Percentiles rank a stretch among this genome's conserved stretches.
phyloP scores from a whole-genome alignment of 2,888 invertebrate genomes.

The Bibio marci region DNA sequence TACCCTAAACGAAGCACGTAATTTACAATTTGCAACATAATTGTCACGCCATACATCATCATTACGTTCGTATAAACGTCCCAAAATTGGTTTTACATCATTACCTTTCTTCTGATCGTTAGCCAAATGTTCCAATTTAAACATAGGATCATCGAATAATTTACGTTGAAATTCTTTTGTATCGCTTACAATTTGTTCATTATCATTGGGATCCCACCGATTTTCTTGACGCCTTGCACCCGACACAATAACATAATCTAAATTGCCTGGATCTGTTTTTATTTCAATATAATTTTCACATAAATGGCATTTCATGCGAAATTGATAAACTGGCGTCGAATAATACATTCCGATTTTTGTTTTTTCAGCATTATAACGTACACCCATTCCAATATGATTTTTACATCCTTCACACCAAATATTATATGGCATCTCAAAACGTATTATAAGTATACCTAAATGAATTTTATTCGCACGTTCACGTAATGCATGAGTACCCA shows the following conservation, averaged over 20 bases:
- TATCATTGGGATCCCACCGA: slow-evolving; percentile 93
- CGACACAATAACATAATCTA: slow-evolving; percentile 89
- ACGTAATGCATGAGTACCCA: slow-evolving; percentile 84
- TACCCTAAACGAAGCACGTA: slow-evolving; percentile 77
- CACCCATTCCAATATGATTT: slow-evolving; percentile 99
- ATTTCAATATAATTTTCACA: slow-evolving; percentile 94
- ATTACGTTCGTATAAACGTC: slow-evolving; percentile 58
- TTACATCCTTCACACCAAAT: slow-evolving; percentile 99
- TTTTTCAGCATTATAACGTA: slow-evolving; percentile 90
- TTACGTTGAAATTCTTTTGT: slow-evolving; percentile 80
- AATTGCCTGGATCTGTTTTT: slow-evolving; percentile 93
- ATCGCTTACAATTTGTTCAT: slow-evolving; percentile 84
- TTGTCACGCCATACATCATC: slow-evolving; percentile 80
- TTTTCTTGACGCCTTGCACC: slow-evolving; percentile 95
- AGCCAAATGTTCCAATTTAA: slow-evolving; percentile 81
- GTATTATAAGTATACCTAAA: slow-evolving; percentile 61
- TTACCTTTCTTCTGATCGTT: slow-evolving; percentile 58
- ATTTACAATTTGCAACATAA: slow-evolving; percentile 73
- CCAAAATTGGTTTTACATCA: slow-evolving; percentile 52
- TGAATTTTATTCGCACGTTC: slow-evolving; percentile 92
- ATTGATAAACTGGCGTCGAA: slow-evolving; percentile 92
- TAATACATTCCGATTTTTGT: slow-evolving; percentile 95
- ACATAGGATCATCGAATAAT: slow-evolving; percentile 95
- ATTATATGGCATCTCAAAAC: slow-evolving; percentile 99
- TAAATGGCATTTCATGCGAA: slow-evolving; percentile 97